phyloP scores from a whole-genome alignment of 2,888 invertebrate species.

The Mellilla xanthometata region DNA sequence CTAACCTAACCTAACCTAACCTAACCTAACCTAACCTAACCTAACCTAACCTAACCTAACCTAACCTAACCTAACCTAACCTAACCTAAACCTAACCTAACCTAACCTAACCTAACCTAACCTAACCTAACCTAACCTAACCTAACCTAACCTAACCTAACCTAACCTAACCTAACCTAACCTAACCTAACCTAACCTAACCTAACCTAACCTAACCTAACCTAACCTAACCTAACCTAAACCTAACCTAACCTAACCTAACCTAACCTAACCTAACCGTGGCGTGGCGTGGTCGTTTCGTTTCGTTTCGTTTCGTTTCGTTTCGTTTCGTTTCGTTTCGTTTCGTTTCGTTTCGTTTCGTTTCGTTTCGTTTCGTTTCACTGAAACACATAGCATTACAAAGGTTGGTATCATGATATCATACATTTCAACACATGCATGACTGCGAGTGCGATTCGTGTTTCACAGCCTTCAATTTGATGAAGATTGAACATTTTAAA shows the following conservation, averaged over 20 bases:
- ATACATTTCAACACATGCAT: no score
- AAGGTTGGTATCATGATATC: no score
- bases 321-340: no score
- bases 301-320: no score
- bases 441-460: no score
- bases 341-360: no score
- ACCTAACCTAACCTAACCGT: no score
- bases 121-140: slow-evolving; percentile 27
- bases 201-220: slow-evolving; percentile 32
- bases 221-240: not conserved
- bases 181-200: slow-evolving; percentile 32
- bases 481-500: no score
- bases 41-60: slow-evolving; percentile 29
- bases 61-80: slow-evolving; percentile 27
- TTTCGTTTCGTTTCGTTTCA: no score
- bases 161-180: slow-evolving; percentile 28
- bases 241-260: slow-evolving; percentile 29
- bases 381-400: no score
- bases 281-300: no score
- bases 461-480: no score
- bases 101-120: slow-evolving; percentile 27
- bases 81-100: slow-evolving; percentile 27
- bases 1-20: slow-evolving; percentile 33
- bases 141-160: slow-evolving; percentile 27
- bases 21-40: slow-evolving; percentile 30